phyloP scores from a whole-genome alignment of 2,888 invertebrate species.

The Idaea straminata region DNA sequence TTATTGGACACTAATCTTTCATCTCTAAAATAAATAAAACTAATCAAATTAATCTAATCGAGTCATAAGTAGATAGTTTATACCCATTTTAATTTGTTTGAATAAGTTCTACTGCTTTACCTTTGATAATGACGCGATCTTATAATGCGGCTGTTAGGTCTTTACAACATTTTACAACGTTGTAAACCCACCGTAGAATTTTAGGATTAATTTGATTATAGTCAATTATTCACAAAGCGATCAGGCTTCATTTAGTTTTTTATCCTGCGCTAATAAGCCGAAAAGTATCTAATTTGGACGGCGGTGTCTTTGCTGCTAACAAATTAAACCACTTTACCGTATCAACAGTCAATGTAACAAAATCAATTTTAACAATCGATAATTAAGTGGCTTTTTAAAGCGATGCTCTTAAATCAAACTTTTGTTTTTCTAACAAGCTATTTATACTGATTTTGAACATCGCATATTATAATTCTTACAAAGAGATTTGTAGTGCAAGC shows the following conservation, averaged over 20 bases:
- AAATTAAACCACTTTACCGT: conserved; percentile 79
- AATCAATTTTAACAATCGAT: conserved; percentile 77
- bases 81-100: conserved; percentile 18
- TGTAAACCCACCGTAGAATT: conserved; percentile 79
- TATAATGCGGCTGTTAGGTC: conserved; percentile 68
- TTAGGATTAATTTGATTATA: conserved; percentile 80
- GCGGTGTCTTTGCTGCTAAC: conserved; percentile 77
- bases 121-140: conserved; percentile 55
- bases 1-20: neutral
- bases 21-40: conserved; percentile 5
- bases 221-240: conserved; percentile 79
- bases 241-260: conserved; percentile 69
- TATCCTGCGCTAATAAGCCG: conserved; percentile 73
- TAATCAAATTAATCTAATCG: conserved; percentile 17
- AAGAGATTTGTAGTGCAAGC: neutral
- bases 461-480: neutral
- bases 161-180: conserved; percentile 77
- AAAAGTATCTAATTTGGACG: conserved; percentile 76
- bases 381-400: conserved; percentile 71
- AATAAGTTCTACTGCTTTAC: conserved; percentile 19
- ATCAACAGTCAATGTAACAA: conserved; percentile 66
- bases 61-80: conserved; percentile 2
- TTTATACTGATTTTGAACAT: conserved; percentile 10
- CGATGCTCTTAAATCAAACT: conserved; percentile 55
- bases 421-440: conserved; percentile 53